Evolutionary conservation across 2,888 invertebrate species (phyloP).

Genomic region (Synergus itoensis): DNA sequence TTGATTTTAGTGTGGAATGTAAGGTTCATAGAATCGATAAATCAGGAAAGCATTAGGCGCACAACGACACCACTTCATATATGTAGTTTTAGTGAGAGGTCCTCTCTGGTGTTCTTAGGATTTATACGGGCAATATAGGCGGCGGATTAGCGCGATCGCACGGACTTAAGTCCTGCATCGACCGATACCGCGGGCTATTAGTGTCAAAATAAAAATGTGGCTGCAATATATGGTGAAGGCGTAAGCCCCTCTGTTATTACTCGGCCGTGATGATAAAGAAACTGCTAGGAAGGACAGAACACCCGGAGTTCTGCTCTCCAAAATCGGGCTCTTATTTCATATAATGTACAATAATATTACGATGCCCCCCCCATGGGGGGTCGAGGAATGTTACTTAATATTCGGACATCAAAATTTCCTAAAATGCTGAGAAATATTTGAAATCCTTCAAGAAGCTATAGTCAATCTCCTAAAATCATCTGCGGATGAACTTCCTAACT

Average conservation of each 20-base stretch:
- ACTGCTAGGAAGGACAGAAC: conserved; percentile 45
- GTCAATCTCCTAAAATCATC: no score
- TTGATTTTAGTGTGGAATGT: background rate
- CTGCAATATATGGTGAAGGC: conserved; percentile 73
- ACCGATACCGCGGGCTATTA: conserved; percentile 76
- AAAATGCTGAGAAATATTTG: no score
- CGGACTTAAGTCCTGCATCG: conserved; percentile 73
- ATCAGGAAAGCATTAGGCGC: conserved; percentile 69
- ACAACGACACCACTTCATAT: conserved; percentile 58
- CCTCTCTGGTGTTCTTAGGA: conserved; percentile 62
- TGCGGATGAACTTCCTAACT: no score
- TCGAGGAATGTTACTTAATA: no score
- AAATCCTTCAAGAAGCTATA: no score
- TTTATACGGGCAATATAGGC: conserved; percentile 75
- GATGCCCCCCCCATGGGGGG: no score
- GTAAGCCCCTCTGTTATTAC: conserved; percentile 74
- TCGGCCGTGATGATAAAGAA: conserved; percentile 61
- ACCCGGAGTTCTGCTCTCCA: conserved; percentile 42
- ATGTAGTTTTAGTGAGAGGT: conserved; percentile 38
- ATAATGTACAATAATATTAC: background rate
- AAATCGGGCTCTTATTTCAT: conserved; percentile 9
- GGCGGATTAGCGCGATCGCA: conserved; percentile 75
- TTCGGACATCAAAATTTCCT: no score
- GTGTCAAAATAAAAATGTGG: conserved; percentile 78
- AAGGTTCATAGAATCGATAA: conserved; percentile 63